Conservation (phyloP, 2,888 invertebrate genomes). For the Rambutsinella grinnellia region DNA sequence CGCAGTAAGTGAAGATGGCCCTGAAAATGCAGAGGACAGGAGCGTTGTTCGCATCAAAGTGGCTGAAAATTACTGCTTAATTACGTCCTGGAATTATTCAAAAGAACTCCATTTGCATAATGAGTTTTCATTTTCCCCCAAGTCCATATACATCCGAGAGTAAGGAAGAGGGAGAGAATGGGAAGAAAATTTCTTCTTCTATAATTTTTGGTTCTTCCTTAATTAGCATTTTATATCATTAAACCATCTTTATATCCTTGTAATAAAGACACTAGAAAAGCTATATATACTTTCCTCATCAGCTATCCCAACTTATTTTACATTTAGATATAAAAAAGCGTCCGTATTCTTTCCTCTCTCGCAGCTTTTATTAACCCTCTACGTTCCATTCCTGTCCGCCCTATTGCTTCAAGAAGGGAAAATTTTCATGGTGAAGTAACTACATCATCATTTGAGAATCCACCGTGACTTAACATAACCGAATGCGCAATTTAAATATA, state of each 20-base stretch:
- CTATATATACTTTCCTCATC: constrained; percentile 19
- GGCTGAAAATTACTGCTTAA: constrained; percentile 67
- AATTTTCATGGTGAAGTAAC: constrained; percentile 48
- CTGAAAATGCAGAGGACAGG: constrained; percentile 31
- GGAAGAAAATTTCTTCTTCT: constrained; percentile 57
- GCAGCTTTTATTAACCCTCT: not conserved
- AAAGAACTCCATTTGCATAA: constrained; percentile 67
- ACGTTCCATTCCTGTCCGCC: not conserved
- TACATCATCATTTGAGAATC: constrained; percentile 40
- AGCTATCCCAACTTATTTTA: constrained; percentile 39
- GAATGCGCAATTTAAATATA: not conserved
- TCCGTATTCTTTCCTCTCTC: not conserved
- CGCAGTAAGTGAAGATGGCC: not conserved
- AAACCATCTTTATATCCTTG: constrained; percentile 64
- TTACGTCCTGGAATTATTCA: constrained; percentile 67
- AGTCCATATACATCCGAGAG: constrained; percentile 50
- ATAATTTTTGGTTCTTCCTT: constrained; percentile 67
- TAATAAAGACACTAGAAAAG: constrained; percentile 57
- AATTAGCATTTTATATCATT: constrained; percentile 67
- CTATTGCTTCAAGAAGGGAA: not conserved
- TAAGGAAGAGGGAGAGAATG: not conserved
- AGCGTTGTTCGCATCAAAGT: constrained; percentile 64
- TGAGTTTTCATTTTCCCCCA: constrained; percentile 67
- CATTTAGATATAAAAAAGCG: constrained; percentile 43
- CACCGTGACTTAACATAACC: not conserved